phyloP scores from a whole-genome alignment of 2,888 invertebrate genomes.

The Allolobophora icterica region DNA sequence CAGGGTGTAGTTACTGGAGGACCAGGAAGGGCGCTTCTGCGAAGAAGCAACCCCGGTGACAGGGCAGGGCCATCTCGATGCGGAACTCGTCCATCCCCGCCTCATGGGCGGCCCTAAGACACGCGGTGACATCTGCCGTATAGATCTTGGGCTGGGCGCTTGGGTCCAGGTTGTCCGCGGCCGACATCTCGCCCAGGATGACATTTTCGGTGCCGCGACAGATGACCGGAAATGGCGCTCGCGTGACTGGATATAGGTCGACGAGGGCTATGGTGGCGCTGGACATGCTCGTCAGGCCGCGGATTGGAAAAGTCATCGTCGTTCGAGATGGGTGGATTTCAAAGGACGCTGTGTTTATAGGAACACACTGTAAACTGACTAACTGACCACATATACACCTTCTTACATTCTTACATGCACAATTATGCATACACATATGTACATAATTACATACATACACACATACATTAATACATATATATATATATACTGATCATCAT shows the following conservation, averaged over 20 bases:
- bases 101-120: background rate
- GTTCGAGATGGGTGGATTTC: background rate
- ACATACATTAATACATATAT: too few species aligned
- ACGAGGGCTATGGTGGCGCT: background rate
- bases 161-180: background rate
- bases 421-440: too few species aligned
- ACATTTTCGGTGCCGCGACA: background rate
- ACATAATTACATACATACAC: too few species aligned
- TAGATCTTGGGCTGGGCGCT: background rate
- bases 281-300: background rate
- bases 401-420: too few species aligned
- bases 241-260: background rate
- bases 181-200: background rate
- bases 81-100: background rate
- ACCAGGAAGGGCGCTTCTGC: background rate
- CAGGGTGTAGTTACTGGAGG: background rate
- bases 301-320: background rate
- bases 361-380: background rate
- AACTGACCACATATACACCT: too few species aligned
- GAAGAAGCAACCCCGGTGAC: background rate
- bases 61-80: background rate
- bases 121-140: background rate
- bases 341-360: background rate
- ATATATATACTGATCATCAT: too few species aligned
- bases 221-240: background rate